Conservation (phyloP, 1,140 invertebrate species). For the Lepidostoma basale region DNA sequence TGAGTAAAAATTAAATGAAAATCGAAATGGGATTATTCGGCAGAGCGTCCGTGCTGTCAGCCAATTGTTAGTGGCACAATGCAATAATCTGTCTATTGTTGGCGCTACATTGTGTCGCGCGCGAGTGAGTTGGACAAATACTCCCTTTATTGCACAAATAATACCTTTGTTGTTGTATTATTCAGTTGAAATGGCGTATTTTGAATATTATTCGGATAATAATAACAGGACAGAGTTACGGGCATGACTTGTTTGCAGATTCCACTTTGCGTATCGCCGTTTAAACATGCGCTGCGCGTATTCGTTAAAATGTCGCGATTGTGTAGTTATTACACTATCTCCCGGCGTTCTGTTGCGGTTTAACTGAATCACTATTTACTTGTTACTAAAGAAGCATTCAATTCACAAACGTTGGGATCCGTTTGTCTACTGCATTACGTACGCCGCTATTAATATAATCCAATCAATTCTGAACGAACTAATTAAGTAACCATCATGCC, state of each 20-base stretch:
- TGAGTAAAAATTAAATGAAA: slow-evolving; percentile 47
- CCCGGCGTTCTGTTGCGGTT: not conserved
- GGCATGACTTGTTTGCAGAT: slow-evolving; percentile 43
- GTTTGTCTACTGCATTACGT: no score
- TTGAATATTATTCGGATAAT: slow-evolving; percentile 46
- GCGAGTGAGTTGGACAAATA: slow-evolving; percentile 34
- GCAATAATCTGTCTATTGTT: slow-evolving; percentile 47
- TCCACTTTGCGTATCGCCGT: slow-evolving; percentile 28
- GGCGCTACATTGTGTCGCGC: slow-evolving; percentile 37
- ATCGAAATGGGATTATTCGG: slow-evolving; percentile 45
- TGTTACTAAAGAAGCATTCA: no score
- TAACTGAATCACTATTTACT: not conserved
- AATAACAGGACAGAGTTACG: slow-evolving; percentile 44
- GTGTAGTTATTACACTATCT: slow-evolving; percentile 1
- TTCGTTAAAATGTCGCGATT: slow-evolving; percentile 16
- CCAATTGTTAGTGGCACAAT: slow-evolving; percentile 38
- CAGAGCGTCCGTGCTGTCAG: slow-evolving; percentile 30
- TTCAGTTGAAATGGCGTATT: slow-evolving; percentile 45
- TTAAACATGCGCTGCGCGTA: slow-evolving; percentile 30
- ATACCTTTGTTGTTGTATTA: slow-evolving; percentile 47
- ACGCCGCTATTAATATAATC: no score
- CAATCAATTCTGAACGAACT: no score
- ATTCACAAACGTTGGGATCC: no score
- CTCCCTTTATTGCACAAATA: slow-evolving; percentile 40
- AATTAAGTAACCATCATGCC: no score